These are phyloP conservation scores for Amblyornis subalaris DNA, from an alignment of 2,113 vertebrate genomes.

Conservation along the genomic window DNA sequence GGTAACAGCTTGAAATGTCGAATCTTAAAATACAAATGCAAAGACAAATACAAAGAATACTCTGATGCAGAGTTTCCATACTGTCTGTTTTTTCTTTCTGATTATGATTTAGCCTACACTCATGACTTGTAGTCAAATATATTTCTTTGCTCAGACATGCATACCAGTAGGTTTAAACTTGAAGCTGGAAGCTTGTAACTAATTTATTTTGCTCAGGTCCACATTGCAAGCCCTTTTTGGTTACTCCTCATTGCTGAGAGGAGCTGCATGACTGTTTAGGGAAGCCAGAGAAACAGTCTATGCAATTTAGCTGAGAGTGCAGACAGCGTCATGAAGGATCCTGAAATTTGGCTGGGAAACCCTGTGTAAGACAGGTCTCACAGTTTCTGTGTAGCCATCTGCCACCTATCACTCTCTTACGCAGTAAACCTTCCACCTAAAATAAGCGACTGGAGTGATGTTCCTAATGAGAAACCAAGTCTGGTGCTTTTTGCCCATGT, in stretches of 20 bases:
- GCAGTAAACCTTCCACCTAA: neutral
- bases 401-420: neutral
- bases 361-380: neutral
- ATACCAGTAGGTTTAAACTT: neutral
- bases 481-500: neutral
- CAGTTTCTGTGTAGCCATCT: neutral
- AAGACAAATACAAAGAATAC: neutral
- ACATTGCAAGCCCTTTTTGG: neutral
- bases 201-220: neutral
- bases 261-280: neutral
- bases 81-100: neutral
- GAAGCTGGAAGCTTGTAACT: neutral
- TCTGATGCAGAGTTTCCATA: neutral
- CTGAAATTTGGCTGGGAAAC: neutral
- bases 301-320: neutral
- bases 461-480: neutral
- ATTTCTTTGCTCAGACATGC: neutral
- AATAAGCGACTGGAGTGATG: neutral
- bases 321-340: neutral
- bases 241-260: neutral
- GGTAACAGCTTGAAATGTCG: neutral
- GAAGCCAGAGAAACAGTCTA: neutral
- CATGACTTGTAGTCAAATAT: neutral
- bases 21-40: neutral
- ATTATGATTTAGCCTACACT: neutral